These are phyloP conservation scores for Carettochelys insculpta DNA, from an alignment of 2,113 vertebrate genomes.

Conservation along the genomic window DNA sequence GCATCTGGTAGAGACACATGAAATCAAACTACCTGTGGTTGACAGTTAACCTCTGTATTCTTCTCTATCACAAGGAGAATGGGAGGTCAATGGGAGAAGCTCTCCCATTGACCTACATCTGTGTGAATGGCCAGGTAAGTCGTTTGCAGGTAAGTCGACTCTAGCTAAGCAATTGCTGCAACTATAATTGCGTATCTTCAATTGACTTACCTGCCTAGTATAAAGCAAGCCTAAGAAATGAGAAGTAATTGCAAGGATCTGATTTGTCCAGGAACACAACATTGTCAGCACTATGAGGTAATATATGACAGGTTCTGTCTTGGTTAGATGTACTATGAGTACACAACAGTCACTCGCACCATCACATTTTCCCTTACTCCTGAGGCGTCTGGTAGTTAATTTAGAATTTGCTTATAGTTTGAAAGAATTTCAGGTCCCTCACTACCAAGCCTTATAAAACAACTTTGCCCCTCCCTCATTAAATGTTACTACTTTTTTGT, in stretches of 20 bases:
- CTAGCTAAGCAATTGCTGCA: no score
- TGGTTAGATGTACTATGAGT: background rate
- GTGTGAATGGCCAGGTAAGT: no score
- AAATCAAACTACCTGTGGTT: no score
- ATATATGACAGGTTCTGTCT: background rate
- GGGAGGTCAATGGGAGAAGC: no score
- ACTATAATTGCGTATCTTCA: no score
- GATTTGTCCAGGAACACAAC: background rate
- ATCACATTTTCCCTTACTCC: background rate
- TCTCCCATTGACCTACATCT: no score
- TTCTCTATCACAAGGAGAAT: no score
- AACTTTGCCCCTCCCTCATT: background rate
- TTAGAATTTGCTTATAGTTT: background rate
- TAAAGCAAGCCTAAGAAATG: no score
- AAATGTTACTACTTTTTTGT: conserved; percentile 40
- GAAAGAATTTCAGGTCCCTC: background rate
- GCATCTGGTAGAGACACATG: no score
- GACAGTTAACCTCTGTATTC: no score
- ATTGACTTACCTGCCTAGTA: no score
- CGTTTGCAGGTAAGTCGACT: no score
- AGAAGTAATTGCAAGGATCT: background rate
- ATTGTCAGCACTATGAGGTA: background rate
- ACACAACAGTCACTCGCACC: background rate
- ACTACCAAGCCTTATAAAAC: background rate
- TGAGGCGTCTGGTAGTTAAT: conserved; percentile 33